Evolutionary conservation across 2,797 vertebrate species (phyloP), one percentile per base, ranked within the genome.

Genomic region (Peromyscus eremicus): DNA sequence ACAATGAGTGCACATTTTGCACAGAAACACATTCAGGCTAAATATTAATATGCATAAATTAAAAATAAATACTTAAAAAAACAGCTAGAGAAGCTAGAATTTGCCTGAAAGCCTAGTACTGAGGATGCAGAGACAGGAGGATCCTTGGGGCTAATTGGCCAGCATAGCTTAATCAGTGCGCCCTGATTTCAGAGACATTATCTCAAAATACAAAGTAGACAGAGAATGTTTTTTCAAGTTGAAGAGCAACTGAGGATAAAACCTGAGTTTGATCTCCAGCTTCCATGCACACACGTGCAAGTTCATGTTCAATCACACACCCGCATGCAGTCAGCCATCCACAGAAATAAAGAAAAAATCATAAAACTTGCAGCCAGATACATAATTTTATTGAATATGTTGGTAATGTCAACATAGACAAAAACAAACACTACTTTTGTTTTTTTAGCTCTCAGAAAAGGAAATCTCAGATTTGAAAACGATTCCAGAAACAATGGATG

Each of bases 311-410:
- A 66, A 32, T 10, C 32, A 10, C 17, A 49, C 29, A 37, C 2
- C 4, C 5, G 29, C 34, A 55, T 5, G 21, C 1, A 81, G n/a
- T 21, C 23, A 52, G 14, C 16, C 14, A 76, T 5, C 0, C 3
- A 79, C 27, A 17, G 5, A 43, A 66, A 66, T 37, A 73, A 55
- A 87, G 5, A 46, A 86, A 55, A 70, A 40, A 12, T 87, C 2
- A 87, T 29, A 92, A 92, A 86, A 89, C 62, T 80, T 77, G 34
- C 76, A 86, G 55, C 80, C 13, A 75, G 37, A 60, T 82, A 64
- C 21, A 29, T 6, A 89, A 91, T 66, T 60, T 23, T 89, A 89
- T n/a, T 76, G 62, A 25, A 75, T 46, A 83, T 4, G 70, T 70
- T 60, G 21, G 57, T 25, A 85, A 64, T 49, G 8, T 7, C 34